phyloP scores from a whole-genome alignment of 92 coral and sea anemone species.

The Chrysogorgia sp. region DNA sequence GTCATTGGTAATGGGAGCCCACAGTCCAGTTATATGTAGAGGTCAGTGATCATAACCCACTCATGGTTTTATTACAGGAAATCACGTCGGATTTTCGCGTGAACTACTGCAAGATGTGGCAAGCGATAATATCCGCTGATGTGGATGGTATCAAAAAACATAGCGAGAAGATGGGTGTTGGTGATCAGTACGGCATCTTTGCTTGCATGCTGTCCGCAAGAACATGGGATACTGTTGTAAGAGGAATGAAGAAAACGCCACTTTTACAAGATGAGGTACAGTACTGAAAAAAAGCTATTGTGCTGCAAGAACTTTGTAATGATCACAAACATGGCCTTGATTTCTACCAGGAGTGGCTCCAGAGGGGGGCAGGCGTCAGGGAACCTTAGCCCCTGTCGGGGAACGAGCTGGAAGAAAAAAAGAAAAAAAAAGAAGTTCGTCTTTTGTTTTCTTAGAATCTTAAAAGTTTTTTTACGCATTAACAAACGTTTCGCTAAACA shows the following conservation, averaged over 20 bases:
- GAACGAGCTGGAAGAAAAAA: too few species aligned
- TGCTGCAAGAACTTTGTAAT: not conserved
- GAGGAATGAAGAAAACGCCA: constrained; percentile 78
- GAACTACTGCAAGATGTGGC: constrained; percentile 94
- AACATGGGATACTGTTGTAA: constrained; percentile 87
- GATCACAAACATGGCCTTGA: not conserved
- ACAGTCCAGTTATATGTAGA: too few species aligned
- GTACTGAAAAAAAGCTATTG: not conserved
- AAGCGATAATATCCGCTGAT: constrained; percentile 81
- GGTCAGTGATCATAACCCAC: too few species aligned
- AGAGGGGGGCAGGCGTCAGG: not conserved
- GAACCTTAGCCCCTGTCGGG: too few species aligned
- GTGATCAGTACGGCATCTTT: constrained; percentile 82
- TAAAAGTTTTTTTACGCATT: too few species aligned
- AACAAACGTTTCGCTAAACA: too few species aligned
- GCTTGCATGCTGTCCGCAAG: constrained; percentile 96
- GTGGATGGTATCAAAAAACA: constrained; percentile 83
- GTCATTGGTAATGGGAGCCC: too few species aligned
- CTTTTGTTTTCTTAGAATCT: too few species aligned
- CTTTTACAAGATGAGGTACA: constrained; percentile 83
- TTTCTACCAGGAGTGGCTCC: not conserved
- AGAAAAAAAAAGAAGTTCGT: too few species aligned
- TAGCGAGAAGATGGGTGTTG: constrained; percentile 84
- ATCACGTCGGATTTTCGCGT: constrained; percentile 90
- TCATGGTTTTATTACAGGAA: constrained; percentile 40